These are phyloP conservation scores for Thecocarcelia acutangulata DNA, from an alignment of 2,888 invertebrate genomes.

Conservation along the genomic window DNA sequence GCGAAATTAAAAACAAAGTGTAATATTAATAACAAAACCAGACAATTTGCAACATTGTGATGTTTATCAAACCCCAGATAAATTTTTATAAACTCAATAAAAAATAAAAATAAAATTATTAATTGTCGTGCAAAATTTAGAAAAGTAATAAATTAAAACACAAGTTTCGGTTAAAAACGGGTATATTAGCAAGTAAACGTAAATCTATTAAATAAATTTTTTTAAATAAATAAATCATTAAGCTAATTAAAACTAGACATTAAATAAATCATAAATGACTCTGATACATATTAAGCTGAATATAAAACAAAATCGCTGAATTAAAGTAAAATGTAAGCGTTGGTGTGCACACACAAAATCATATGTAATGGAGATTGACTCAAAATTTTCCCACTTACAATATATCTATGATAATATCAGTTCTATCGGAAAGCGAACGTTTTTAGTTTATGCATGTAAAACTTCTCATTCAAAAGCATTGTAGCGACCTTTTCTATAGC, in stretches of 20 bases:
- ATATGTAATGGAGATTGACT: too few species aligned
- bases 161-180: conserved; percentile 79
- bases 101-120: conserved; percentile 29
- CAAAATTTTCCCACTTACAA: too few species aligned
- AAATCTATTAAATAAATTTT: conserved; percentile 1
- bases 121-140: conserved; percentile 16
- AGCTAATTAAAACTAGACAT: not conserved
- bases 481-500: too few species aligned
- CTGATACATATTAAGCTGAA: not conserved
- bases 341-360: too few species aligned
- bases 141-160: conserved; percentile 69
- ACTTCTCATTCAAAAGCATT: too few species aligned
- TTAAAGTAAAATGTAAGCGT: too few species aligned
- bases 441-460: too few species aligned
- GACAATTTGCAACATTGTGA: conserved; percentile 41
- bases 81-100: conserved; percentile 38
- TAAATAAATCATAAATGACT: not conserved
- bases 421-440: too few species aligned
- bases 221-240: not conserved
- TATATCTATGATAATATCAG: too few species aligned
- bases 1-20: not conserved
- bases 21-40: not conserved
- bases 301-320: not conserved
- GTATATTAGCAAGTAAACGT: conserved; percentile 65
- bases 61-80: conserved; percentile 53